Evolutionary conservation across 2,888 invertebrate genomes (phyloP).

Genomic region (Callyntrura guangdongensis): DNA sequence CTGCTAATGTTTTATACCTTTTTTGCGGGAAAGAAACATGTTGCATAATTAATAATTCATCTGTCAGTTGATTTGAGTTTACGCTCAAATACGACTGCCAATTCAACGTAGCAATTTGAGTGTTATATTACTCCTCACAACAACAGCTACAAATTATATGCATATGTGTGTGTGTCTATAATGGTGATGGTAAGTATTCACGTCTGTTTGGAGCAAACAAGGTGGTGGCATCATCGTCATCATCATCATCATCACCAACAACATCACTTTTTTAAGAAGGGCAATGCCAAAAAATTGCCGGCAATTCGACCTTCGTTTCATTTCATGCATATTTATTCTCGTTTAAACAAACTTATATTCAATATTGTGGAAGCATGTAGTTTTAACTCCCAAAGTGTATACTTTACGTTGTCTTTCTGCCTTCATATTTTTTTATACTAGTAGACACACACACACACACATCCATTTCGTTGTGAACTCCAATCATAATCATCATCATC

Average conservation of each 20-base stretch:
- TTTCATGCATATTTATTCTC: conserved; percentile 70
- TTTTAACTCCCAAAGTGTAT: conserved; percentile 18
- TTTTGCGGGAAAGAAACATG: conserved; percentile 46
- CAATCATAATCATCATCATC: conserved; percentile 54
- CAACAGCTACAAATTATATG: not conserved
- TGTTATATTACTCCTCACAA: not conserved
- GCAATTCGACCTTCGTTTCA: conserved; percentile 73
- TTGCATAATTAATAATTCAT: conserved; percentile 58
- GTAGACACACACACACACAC: too few relatives aligned
- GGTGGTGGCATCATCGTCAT: conserved; percentile 48
- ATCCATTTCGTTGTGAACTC: not conserved
- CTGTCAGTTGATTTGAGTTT: conserved; percentile 62
- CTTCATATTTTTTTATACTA: not conserved
- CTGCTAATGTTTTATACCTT: conserved; percentile 6
- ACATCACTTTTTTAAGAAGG: conserved; percentile 54
- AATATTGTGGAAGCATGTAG: not conserved
- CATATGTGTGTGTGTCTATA: not conserved
- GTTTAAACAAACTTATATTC: conserved; percentile 50
- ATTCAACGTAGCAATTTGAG: conserved; percentile 13
- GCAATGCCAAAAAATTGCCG: conserved; percentile 70
- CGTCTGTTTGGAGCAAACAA: conserved; percentile 30
- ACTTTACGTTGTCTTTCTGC: conserved; percentile 5
- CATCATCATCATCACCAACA: conserved; percentile 37
- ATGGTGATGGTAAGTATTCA: not conserved
- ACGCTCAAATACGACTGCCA: conserved; percentile 51